A percentile compares a stretch with the other conserved stretches of the same genome.
Conservation (phyloP, 2,113 vertebrate species). For the Micromys minutus region DNA sequence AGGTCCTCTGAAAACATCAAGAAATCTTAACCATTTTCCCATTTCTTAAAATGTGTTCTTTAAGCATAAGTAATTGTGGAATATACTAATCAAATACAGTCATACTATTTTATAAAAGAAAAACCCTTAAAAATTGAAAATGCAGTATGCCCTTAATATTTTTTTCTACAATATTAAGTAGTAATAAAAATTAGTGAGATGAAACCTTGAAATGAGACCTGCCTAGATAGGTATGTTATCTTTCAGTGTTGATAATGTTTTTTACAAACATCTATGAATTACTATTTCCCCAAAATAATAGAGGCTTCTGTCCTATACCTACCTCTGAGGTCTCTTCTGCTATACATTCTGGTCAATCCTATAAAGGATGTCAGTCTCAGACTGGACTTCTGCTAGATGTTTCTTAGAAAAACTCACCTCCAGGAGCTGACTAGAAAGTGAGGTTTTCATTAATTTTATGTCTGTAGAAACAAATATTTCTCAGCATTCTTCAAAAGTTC, state of each 20-base stretch:
- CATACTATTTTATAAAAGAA: not conserved
- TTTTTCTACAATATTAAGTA: not conserved
- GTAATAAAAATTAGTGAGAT: not conserved
- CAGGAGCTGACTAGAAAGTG: not conserved
- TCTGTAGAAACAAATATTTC: not conserved
- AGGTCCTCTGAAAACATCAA: not conserved
- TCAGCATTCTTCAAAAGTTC: not conserved
- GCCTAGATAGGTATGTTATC: not conserved
- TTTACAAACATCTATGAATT: not conserved
- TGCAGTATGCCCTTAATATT: not conserved
- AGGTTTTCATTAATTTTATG: not conserved
- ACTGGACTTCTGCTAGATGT: not conserved
- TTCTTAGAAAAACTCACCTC: not conserved
- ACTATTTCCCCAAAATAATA: conserved; percentile 2
- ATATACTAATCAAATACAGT: not conserved
- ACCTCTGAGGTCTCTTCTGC: not conserved
- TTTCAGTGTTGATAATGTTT: not conserved
- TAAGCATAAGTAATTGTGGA: not conserved
- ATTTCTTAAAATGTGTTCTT: not conserved
- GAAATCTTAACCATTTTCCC: not conserved
- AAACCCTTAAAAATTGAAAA: not conserved
- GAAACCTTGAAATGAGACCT: not conserved
- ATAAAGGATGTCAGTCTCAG: not conserved
- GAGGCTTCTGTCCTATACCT: not conserved
- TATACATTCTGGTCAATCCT: not conserved